Evolutionary conservation across 1,140 invertebrate genomes (phyloP).

Genomic region (Sogatella furcifera): DNA sequence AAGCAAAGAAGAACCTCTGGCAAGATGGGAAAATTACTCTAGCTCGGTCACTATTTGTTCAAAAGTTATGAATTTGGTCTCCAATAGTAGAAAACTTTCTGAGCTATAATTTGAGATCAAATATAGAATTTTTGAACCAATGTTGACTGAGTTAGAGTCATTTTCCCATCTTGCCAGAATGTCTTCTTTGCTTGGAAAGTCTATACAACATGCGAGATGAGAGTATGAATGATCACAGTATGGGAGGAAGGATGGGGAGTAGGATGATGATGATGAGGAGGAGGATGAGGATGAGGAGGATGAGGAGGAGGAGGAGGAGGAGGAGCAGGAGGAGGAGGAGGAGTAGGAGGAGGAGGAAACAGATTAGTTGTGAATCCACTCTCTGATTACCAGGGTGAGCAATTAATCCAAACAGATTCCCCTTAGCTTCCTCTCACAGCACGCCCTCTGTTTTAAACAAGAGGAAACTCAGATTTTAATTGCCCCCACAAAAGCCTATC

Average conservation of each 20-base stretch:
- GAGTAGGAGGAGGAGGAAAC: background rate
- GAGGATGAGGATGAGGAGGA: background rate
- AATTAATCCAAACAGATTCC: background rate
- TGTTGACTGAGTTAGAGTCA: too few relatives aligned
- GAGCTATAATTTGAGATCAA: too few relatives aligned
- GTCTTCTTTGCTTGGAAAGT: too few relatives aligned
- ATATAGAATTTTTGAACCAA: too few relatives aligned
- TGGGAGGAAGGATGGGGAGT: background rate
- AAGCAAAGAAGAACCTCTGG: too few relatives aligned
- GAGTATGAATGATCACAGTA: background rate
- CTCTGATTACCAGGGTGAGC: background rate
- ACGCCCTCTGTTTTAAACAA: background rate
- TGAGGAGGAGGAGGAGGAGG: background rate
- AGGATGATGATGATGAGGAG: background rate
- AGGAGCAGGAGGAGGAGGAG: background rate
- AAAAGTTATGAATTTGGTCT: too few relatives aligned
- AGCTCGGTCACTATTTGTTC: too few relatives aligned
- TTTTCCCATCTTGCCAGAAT: too few relatives aligned
- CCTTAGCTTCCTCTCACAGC: too few relatives aligned
- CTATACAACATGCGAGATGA: too few relatives aligned
- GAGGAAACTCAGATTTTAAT: background rate
- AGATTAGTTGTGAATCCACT: background rate
- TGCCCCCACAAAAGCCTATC: background rate
- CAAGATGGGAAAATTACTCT: too few relatives aligned
- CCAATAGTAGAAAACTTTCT: too few relatives aligned